phyloP scores from a whole-genome alignment of 2,797 vertebrate species.

The Ctenochaetus hawaiiensis region DNA sequence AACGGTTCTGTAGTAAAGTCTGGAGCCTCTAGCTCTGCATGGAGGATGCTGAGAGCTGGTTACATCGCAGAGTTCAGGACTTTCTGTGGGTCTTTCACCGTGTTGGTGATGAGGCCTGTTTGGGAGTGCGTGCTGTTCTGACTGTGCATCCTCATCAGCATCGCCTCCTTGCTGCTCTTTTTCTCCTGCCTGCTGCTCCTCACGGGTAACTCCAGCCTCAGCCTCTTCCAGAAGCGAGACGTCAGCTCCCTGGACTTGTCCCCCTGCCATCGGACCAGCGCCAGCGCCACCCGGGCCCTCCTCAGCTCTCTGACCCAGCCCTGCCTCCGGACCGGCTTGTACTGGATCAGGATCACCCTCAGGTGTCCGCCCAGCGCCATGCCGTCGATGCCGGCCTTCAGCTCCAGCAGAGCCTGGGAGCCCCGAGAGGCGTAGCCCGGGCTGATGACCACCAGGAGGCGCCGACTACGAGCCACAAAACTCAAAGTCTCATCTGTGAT shows the following conservation, averaged over 20 bases:
- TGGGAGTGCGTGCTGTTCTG: constrained; percentile 70
- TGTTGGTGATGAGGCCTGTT: constrained; percentile 52
- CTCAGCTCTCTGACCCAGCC: constrained; percentile 91
- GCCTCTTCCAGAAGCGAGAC: constrained; percentile 94
- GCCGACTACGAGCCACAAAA: constrained; percentile 94
- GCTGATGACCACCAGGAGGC: constrained; percentile 94
- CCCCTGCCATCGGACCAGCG: constrained; percentile 93
- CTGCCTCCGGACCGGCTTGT: constrained; percentile 87
- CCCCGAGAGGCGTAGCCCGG: constrained; percentile 91
- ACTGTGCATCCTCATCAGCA: constrained; percentile 61
- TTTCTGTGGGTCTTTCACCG: constrained; percentile 13
- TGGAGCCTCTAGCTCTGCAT: background rate
- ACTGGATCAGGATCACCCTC: constrained; percentile 94
- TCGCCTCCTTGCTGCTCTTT: constrained; percentile 8
- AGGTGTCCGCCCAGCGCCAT: constrained; percentile 92
- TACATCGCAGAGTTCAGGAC: constrained; percentile 35
- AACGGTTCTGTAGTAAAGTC: background rate
- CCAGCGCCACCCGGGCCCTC: constrained; percentile 88
- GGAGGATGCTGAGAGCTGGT: background rate
- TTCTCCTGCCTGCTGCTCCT: constrained; percentile 63
- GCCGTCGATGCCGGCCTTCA: constrained; percentile 93
- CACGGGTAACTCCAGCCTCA: constrained; percentile 91
- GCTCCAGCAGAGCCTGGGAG: constrained; percentile 95
- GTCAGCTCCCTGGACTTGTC: constrained; percentile 90
- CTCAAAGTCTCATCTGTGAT: constrained; percentile 97